Evolutionary conservation across 2,113 vertebrate genomes (phyloP), one percentile per base, ranked within the genome.

Genomic region (Charina bottae): DNA sequence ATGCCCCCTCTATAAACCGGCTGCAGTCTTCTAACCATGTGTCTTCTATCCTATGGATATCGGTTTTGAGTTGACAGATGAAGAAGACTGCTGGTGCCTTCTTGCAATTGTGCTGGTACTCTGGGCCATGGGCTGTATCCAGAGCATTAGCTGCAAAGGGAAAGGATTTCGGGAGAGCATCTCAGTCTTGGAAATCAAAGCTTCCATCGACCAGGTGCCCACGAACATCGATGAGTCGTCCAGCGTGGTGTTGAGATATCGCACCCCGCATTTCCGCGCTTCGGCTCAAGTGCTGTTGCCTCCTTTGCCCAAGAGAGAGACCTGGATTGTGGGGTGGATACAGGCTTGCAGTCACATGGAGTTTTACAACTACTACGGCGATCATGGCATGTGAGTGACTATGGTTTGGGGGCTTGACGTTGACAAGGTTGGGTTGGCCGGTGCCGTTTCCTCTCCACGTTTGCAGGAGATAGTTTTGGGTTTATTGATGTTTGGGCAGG

Each of bases 341-440:
- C 99, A 99, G 97, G 99, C 99, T 0, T 99, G 99, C 95, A 99
- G 98, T 97, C 98, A 99, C 97, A 99, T 99, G 99, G 98, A 99
- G 96, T 99, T 99, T 95, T 98, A 99, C 98, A 99, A 99, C 94
- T 98, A 98, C 83, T 99, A 99, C 0, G 99, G 99, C 87, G 98
- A 98, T 19, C 98, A 98, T 96, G 99, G 99, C 95, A 99, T 99
- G 99, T 99, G 95, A 99, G 99, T 99, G 96, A 53, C 3, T 17
- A 0, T 68, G 46, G 10, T 4, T 17, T 1, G 54, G 1, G 17
- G 4, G 1, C 4, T 3, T 2, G 0, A 0, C 93, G 92, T 92
- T 91, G 68, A 72, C n/a, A 72, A 4, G 72, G 72, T 10, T 37
- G n/a, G 6, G 2, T 21, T 33, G 72, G 21, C 17, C 21, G 19